Base-by-base conservation (phyloP, 2,797 vertebrate species). In the Leptatherina wallacei region DNA sequence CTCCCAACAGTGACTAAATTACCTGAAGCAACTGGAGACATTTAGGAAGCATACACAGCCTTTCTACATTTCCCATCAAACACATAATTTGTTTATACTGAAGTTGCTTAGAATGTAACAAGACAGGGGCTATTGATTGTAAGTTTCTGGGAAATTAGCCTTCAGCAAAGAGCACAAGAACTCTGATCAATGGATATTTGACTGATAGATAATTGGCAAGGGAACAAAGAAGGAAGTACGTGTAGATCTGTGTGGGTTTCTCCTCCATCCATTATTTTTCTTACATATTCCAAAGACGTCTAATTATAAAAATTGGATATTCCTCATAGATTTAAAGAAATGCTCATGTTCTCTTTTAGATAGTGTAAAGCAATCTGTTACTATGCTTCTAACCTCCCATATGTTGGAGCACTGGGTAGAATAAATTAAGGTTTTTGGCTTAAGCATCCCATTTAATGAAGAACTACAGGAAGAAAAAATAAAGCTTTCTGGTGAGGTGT, bases 81-180 rank as follows among this genome's bases (percentile, higher is more conserved):
- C 13, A 69, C 44, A 65, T 78, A 54, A 77, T 90, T 87, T 88
- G 71, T 69, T 81, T 78, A 44, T 51, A 14, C 32, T 60, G 54
- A 42, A 22, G 68, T 54, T 35, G 56, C 55, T 72, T 54, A 74
- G 64, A 77, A 64, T 72, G 59, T 62, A 62, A 75, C 76, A 81
- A 78, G 71, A 74, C 63, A 59, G 42, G 36, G 16, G 49, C 63
- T 86, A 89, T 90, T 74, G 86, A 93, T 91, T 42, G 65, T 49
- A 70, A 83, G 82, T 89, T 88, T 85, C 71, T 65, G 71, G 40
- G 65, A 80, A 88, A 92, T 91, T 84, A 86, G 65, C 77, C 67
- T 69, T 66, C 49, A 54, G 71, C 73, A 71, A 67, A 62, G 61
- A 76, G 65, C 8, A 3, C 59, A 33, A 38, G 55, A 66, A 62